Conservation (phyloP, 1,140 invertebrate species). For the Atta cephalotes region DNA sequence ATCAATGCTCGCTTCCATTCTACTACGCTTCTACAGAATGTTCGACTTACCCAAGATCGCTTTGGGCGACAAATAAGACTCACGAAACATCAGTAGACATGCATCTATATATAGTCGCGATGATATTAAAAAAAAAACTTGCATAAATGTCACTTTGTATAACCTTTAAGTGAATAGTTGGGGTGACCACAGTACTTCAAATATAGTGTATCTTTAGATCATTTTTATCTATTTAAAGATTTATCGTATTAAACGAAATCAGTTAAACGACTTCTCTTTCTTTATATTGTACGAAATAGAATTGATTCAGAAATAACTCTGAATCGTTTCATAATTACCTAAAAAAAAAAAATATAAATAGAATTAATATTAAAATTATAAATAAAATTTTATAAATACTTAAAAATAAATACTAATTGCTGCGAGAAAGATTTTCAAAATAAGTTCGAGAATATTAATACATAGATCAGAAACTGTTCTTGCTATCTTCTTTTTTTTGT, state of each 20-base stretch:
- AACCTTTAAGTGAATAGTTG: neutral
- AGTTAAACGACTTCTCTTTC: neutral
- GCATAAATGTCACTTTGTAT: neutral
- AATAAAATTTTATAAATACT: neutral
- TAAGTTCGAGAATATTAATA: slow-evolving; percentile 6
- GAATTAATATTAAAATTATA: neutral
- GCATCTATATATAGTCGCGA: neutral
- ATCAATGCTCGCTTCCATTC: slow-evolving; percentile 33
- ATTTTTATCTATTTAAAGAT: too few species aligned
- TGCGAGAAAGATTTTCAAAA: neutral
- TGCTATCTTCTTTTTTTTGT: neutral
- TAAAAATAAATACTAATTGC: neutral
- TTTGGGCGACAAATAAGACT: slow-evolving; percentile 10
- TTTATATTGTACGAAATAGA: neutral
- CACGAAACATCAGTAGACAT: neutral
- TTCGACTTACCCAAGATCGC: slow-evolving; percentile 1
- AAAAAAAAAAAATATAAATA: neutral
- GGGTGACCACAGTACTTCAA: too few species aligned
- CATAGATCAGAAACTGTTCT: neutral
- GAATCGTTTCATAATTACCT: neutral
- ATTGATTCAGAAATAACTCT: neutral
- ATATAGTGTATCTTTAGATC: too few species aligned
- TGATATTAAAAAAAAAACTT: neutral
- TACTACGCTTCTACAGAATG: slow-evolving; percentile 20
- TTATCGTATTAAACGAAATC: neutral